Evolutionary conservation across 2,113 vertebrate genomes (phyloP).

Genomic region (Albula goreensis): DNA sequence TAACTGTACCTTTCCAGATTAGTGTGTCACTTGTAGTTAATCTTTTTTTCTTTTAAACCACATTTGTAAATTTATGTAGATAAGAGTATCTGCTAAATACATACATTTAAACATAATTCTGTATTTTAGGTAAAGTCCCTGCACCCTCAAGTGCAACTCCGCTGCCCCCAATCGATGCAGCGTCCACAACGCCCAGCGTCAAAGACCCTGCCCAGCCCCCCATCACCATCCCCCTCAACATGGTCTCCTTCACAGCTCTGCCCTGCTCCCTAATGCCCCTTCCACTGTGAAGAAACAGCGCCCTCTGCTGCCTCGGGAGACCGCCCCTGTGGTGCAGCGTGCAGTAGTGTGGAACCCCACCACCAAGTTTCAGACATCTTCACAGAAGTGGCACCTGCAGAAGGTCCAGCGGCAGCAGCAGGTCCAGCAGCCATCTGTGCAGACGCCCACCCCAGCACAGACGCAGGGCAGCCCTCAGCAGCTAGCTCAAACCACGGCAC

Average conservation of each 20-base stretch:
- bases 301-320: constrained; percentile 92
- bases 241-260: constrained; percentile 63
- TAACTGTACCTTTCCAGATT: not conserved
- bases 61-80: no score
- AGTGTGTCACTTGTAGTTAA: not conserved
- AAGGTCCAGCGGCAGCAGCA: constrained; percentile 92
- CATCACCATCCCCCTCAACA: constrained; percentile 68
- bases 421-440: constrained; percentile 56
- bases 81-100: no score
- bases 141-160: constrained; percentile 64
- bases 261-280: constrained; percentile 57
- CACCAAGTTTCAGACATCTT: constrained; percentile 93
- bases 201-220: constrained; percentile 76
- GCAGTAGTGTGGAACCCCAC: constrained; percentile 91
- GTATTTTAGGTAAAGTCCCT: constrained; percentile 73
- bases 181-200: constrained; percentile 68
- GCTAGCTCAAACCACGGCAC: constrained; percentile 66
- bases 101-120: no score
- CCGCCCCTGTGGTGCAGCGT: constrained; percentile 86
- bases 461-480: constrained; percentile 32
- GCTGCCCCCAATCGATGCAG: constrained; percentile 75
- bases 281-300: constrained; percentile 91
- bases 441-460: constrained; percentile 45
- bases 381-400: constrained; percentile 99
- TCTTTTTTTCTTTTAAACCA: constrained; percentile 29